These are phyloP conservation scores for Solen grandis DNA, from an alignment of 1,140 invertebrate genomes.

Conservation along the genomic window DNA sequence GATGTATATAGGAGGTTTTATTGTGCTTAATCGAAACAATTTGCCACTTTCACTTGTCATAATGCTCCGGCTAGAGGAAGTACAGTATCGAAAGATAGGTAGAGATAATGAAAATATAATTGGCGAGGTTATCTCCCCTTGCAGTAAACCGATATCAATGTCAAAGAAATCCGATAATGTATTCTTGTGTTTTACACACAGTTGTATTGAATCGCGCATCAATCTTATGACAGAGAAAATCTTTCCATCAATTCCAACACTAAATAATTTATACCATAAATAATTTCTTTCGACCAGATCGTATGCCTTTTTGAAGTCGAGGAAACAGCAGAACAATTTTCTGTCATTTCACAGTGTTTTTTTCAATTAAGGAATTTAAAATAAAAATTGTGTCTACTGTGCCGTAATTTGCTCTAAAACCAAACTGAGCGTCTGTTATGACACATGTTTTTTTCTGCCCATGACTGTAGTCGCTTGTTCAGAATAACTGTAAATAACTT, in stretches of 20 bases:
- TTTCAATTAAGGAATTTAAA: slow-evolving; percentile 2
- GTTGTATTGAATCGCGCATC: background rate
- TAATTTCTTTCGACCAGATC: too few relatives aligned
- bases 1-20: too few relatives aligned
- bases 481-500: slow-evolving; percentile 4
- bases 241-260: background rate
- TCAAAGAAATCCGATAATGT: background rate
- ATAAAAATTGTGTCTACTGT: too few relatives aligned
- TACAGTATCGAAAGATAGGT: too few relatives aligned
- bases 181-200: background rate
- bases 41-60: too few relatives aligned
- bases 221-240: background rate
- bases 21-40: too few relatives aligned
- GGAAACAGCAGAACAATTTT: too few relatives aligned
- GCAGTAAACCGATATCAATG: background rate
- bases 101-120: slow-evolving; percentile 10
- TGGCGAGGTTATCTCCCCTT: slow-evolving; percentile 3
- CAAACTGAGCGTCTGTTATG: background rate
- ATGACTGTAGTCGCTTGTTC: background rate
- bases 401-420: background rate
- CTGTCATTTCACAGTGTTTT: background rate
- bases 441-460: background rate
- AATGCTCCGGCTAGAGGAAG: too few relatives aligned
- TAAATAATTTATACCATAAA: too few relatives aligned
- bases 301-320: too few relatives aligned